phyloP scores from a whole-genome alignment of 23 tunicate genomes.

The Aplidium turbinatum region DNA sequence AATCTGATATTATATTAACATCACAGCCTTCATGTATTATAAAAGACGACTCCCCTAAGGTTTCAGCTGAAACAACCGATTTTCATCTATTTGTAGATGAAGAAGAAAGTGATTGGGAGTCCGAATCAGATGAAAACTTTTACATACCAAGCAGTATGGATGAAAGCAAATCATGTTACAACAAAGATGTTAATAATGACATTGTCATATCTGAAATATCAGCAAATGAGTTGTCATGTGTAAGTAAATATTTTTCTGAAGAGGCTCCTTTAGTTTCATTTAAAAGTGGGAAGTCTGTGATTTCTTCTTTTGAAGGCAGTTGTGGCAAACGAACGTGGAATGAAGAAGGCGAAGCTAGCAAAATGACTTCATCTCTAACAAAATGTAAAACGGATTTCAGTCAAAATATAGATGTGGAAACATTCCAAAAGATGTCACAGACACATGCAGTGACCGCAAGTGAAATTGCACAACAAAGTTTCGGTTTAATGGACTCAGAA shows the following conservation, averaged over 20 bases:
- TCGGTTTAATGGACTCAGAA: too few species aligned
- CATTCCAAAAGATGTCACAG: too few species aligned
- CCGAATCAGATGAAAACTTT: too few species aligned
- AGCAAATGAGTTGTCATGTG: background rate
- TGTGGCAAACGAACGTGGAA: background rate
- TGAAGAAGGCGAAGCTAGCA: background rate
- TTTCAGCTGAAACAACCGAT: background rate
- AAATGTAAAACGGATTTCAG: conserved; percentile 21
- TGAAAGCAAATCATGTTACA: too few species aligned
- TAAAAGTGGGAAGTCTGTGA: background rate
- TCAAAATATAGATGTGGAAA: background rate
- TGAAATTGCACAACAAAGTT: too few species aligned
- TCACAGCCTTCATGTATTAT: background rate
- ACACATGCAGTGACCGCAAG: too few species aligned
- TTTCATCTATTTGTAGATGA: conserved; percentile 6
- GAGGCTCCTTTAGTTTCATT: background rate
- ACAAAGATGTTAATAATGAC: background rate
- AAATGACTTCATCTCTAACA: too few species aligned
- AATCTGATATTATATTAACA: conserved; percentile 16
- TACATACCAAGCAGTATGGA: too few species aligned
- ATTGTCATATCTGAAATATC: background rate
- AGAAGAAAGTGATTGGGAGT: conserved; percentile 35
- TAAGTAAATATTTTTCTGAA: background rate
- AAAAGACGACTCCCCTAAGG: background rate
- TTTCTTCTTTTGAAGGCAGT: background rate